phyloP scores from a whole-genome alignment of 2,797 vertebrate species.

The Podarcis lilfordi region DNA sequence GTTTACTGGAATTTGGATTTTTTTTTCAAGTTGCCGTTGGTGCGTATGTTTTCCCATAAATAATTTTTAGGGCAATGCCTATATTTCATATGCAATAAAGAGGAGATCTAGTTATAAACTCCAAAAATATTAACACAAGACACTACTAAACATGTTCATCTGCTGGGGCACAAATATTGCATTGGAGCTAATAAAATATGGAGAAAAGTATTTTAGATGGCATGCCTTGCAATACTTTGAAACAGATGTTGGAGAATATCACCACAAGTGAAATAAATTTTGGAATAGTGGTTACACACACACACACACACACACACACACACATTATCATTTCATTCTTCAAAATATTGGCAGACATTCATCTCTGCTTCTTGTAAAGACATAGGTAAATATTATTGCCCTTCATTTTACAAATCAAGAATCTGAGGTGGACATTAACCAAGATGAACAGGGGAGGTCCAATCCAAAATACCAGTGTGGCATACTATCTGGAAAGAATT shows the following conservation, averaged over 20 bases:
- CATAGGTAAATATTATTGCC: not conserved
- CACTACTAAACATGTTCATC: not conserved
- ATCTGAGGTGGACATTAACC: not conserved
- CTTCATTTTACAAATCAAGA: not conserved
- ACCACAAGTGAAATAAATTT: not conserved
- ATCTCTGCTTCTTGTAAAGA: not conserved
- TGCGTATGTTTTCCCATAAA: not conserved
- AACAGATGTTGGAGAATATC: not conserved
- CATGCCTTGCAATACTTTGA: not conserved
- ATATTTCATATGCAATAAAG: not conserved
- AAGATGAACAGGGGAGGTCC: not conserved
- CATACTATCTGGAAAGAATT: not conserved
- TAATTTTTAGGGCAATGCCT: not conserved
- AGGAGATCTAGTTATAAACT: not conserved
- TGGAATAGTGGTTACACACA: not conserved
- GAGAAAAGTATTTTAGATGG: not conserved
- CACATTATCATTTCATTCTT: not conserved
- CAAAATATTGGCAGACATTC: not conserved
- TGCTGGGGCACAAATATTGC: not conserved
- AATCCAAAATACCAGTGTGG: not conserved
- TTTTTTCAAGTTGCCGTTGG: not conserved
- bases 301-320: too few species aligned
- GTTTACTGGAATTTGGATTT: not conserved
- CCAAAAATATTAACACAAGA: not conserved
- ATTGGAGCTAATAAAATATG: not conserved